Base-by-base conservation (phyloP, 2,888 invertebrate species). In the Tromatobia lineatoria region DNA sequence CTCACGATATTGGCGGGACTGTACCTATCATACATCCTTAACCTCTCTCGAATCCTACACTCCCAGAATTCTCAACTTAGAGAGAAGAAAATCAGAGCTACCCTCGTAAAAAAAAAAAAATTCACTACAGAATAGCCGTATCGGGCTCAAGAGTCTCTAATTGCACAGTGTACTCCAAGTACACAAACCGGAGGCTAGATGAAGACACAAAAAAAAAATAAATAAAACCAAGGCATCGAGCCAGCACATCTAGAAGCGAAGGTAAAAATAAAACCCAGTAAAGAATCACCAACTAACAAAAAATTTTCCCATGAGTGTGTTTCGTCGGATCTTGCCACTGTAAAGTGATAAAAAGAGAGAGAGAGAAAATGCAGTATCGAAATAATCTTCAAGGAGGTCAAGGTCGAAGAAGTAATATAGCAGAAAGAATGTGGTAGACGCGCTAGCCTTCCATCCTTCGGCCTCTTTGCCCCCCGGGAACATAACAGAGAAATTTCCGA, bases 351-450 rank as follows among this genome's bases (percentile, higher is more conserved):
- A 38, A 69, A 29, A 25, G 45, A 77, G 20, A 64, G 25, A 64
- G 3, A 13, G 34, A 61, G 10, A 47, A 47, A 67, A 67, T 45
- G 45, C 67, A n/a, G 74, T 77, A 83, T 85, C 69, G 73, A 73
- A 80, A 73, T 79, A 54, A 64, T 79, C 11, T 23, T 52, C 29
- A 64, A 80, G 34, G 34, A 73, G 79, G 73, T 80, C 79, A 80
- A 80, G 73, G 78, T 70, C 67, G 70, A 57, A 42, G 70, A 71
- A 64, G 50, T 71, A 64, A 59, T 34, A 20, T 64, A 52, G 52
- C 20, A 23, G 38, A n/a, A 20, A 23, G 52, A 20, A 45, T 47
- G 29, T 75, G 64, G 45, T 29, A 52, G n/a, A 64, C 75, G 74
- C 38, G 20, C 34, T 57, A 50, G 38, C n/a, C 64, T 38, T n/a